Evolutionary conservation across 2,113 vertebrate species (phyloP).

Genomic region (Muntiacus reevesi): DNA sequence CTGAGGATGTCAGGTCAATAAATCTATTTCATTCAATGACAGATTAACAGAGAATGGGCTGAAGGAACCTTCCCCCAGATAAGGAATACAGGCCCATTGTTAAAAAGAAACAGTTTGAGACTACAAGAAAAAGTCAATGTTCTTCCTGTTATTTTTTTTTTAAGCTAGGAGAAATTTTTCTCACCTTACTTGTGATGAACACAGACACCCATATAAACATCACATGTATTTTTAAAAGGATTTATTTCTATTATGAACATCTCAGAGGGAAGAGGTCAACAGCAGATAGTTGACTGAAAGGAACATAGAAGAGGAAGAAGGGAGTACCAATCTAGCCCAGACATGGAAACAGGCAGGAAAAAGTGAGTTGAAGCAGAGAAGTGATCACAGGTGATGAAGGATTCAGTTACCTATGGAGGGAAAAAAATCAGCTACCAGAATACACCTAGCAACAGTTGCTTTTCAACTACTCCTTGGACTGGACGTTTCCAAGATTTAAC

Average conservation of each 20-base stretch:
- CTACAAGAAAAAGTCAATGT: background rate
- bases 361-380: background rate
- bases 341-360: background rate
- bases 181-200: background rate
- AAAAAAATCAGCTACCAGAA: background rate
- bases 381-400: background rate
- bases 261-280: background rate
- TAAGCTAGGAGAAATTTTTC: background rate
- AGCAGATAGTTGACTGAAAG: background rate
- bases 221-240: background rate
- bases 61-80: background rate
- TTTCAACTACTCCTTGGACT: background rate
- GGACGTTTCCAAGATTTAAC: background rate
- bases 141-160: background rate
- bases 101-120: background rate
- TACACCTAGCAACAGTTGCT: background rate
- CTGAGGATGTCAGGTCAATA: background rate
- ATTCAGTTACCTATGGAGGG: background rate
- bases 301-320: background rate
- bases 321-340: background rate
- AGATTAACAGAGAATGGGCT: background rate
- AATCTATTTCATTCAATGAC: background rate
- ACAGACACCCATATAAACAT: background rate
- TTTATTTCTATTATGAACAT: constrained; percentile 2
- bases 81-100: background rate